Conservation (phyloP, 2,888 invertebrate species). For the Cephus sareptanus region DNA sequence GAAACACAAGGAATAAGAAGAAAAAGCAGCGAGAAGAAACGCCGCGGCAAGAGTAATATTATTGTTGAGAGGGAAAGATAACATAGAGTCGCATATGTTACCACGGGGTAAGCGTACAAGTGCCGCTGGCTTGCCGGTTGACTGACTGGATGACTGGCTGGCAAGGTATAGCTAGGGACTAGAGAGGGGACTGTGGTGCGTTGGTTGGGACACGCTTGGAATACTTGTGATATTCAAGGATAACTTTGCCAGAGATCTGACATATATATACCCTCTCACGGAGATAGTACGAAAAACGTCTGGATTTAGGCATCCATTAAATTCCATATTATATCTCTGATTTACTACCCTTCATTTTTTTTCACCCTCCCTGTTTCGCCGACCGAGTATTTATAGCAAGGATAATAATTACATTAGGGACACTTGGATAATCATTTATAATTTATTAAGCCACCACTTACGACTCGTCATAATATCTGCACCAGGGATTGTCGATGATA, state of each 20-base stretch:
- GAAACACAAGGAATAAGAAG: conserved; percentile 8
- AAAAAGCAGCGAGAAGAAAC: conserved; percentile 24
- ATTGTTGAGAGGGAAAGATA: conserved; percentile 56
- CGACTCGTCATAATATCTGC: neutral
- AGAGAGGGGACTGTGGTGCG: neutral
- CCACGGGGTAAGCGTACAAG: conserved; percentile 12
- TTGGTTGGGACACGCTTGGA: neutral
- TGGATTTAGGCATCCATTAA: conserved; percentile 21
- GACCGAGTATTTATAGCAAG: neutral
- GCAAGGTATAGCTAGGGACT: neutral
- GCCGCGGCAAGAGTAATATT: conserved; percentile 52
- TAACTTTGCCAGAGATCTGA: neutral
- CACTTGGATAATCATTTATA: neutral
- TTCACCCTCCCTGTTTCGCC: neutral
- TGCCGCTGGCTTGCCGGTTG: neutral
- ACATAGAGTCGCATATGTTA: conserved; percentile 52
- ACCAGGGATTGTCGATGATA: neutral
- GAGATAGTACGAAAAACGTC: neutral
- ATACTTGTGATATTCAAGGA: neutral
- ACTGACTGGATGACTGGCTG: neutral
- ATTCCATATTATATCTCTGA: conserved; percentile 10
- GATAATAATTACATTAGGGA: neutral
- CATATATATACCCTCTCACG: neutral
- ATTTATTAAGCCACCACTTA: neutral
- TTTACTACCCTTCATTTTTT: neutral